phyloP scores from a whole-genome alignment of 1,140 invertebrate species.

The Lepidostoma basale region DNA sequence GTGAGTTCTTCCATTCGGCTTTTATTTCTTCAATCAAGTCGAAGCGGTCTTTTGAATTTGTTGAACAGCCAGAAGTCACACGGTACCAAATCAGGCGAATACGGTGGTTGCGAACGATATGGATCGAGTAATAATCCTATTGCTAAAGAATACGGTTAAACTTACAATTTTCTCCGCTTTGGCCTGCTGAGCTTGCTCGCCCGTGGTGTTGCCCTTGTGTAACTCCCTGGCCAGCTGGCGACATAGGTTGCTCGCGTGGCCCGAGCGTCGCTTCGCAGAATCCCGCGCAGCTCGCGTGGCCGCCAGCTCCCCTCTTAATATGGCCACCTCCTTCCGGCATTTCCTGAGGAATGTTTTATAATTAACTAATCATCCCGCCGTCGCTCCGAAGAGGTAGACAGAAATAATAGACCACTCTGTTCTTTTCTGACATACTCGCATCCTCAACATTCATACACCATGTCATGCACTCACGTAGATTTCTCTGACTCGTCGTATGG shows the following conservation, averaged over 20 bases:
- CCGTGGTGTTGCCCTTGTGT: neutral
- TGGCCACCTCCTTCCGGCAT: constrained; percentile 10
- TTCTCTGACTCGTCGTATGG: too few species aligned
- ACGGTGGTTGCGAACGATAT: too few species aligned
- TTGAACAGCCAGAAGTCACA: too few species aligned
- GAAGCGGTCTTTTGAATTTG: too few species aligned
- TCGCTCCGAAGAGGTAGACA: too few species aligned
- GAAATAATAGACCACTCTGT: too few species aligned
- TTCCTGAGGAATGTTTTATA: constrained; percentile 18
- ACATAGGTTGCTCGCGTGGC: constrained; percentile 28
- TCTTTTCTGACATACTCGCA: too few species aligned
- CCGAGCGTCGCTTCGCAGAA: constrained; percentile 32
- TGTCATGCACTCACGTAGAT: too few species aligned
- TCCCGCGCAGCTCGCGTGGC: constrained; percentile 32
- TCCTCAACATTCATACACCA: too few species aligned
- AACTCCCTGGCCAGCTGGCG: constrained; percentile 25
- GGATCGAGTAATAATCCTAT: neutral
- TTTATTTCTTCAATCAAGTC: too few species aligned
- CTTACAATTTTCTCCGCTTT: constrained; percentile 36
- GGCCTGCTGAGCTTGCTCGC: constrained; percentile 4
- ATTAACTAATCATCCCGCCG: too few species aligned
- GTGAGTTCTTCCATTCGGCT: neutral
- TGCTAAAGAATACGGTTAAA: neutral
- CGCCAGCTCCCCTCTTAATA: constrained; percentile 29
- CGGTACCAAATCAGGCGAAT: too few species aligned